Conservation (phyloP, 2,797 vertebrate genomes). For the Salarias fasciatus region DNA sequence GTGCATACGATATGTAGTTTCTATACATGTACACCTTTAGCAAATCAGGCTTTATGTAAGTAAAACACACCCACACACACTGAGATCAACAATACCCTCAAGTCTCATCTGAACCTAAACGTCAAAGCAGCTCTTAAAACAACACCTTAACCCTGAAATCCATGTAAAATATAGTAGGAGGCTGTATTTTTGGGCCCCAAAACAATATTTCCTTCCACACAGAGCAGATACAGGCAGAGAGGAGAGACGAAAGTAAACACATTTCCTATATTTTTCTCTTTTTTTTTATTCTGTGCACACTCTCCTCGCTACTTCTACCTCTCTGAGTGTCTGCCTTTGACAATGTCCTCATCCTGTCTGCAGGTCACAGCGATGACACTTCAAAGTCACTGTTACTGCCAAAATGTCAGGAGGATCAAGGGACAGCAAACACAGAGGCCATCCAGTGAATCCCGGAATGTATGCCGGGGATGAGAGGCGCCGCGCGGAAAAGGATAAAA, state of each 20-base stretch:
- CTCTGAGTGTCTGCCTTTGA: slow-evolving; percentile 29
- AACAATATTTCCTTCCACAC: too few species aligned
- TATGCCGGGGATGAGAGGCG: slow-evolving; percentile 29
- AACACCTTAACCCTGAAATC: too few species aligned
- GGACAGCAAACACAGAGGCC: slow-evolving; percentile 46
- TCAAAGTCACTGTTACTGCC: slow-evolving; percentile 63
- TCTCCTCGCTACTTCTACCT: slow-evolving; percentile 9
- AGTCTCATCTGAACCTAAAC: too few species aligned
- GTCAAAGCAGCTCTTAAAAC: too few species aligned
- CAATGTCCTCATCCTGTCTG: slow-evolving; percentile 51
- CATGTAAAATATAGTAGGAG: too few species aligned
- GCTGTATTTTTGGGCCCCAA: too few species aligned
- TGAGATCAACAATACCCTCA: too few species aligned
- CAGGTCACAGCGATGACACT: slow-evolving; percentile 63
- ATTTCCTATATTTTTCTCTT: background rate
- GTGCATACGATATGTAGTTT: too few species aligned
- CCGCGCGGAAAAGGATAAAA: slow-evolving; percentile 16
- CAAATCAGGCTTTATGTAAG: too few species aligned
- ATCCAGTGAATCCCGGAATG: slow-evolving; percentile 46
- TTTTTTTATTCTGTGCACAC: slow-evolving; percentile 35
- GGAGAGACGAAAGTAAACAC: slow-evolving; percentile 19
- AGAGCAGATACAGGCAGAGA: slow-evolving; percentile 22
- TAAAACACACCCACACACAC: too few species aligned
- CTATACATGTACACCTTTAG: too few species aligned
- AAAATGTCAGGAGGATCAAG: slow-evolving; percentile 65